Conservation (phyloP, 2,888 invertebrate species). For the Calliphora vomitoria region DNA sequence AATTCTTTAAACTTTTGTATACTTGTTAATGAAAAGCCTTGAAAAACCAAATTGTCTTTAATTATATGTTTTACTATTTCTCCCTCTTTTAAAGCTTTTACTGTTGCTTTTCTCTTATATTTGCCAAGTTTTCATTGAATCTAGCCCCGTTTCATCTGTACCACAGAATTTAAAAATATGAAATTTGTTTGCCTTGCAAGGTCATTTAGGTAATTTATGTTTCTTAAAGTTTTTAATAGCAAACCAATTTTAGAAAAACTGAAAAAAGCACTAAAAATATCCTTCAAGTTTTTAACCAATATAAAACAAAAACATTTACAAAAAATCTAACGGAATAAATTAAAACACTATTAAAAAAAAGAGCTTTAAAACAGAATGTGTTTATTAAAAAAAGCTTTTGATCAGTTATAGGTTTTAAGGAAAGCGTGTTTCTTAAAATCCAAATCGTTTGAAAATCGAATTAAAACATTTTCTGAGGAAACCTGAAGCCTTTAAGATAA, state of each 20-base stretch:
- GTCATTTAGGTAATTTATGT: constrained; percentile 22
- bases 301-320: neutral
- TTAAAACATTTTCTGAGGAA: too few relatives aligned
- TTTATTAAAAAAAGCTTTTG: too few relatives aligned
- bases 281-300: neutral
- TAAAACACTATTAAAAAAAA: too few relatives aligned
- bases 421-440: too few relatives aligned
- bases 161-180: neutral
- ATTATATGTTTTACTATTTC: neutral
- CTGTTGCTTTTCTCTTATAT: neutral
- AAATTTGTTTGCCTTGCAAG: constrained; percentile 3
- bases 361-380: too few relatives aligned
- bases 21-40: too few relatives aligned
- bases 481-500: too few relatives aligned
- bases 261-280: neutral
- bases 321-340: neutral
- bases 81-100: neutral
- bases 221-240: neutral
- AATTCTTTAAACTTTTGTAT: too few relatives aligned
- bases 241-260: neutral
- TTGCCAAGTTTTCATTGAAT: neutral
- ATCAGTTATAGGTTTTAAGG: too few relatives aligned
- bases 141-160: neutral
- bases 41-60: neutral
- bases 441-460: too few relatives aligned